These are phyloP conservation scores for Lophochroa leadbeateri DNA, from an alignment of 2,113 vertebrate genomes.

Conservation along the genomic window DNA sequence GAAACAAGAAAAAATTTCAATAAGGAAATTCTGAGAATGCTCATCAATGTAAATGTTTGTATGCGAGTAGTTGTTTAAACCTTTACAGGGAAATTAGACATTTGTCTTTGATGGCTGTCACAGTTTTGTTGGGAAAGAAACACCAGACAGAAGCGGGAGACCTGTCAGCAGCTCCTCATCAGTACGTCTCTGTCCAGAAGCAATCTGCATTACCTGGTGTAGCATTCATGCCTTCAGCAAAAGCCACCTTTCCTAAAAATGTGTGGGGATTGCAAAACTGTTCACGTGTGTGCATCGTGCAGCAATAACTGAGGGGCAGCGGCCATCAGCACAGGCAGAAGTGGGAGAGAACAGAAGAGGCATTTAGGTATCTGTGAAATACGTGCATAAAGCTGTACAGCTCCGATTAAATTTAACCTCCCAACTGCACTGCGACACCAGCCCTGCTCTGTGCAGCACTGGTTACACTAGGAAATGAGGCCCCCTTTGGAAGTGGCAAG, in stretches of 20 bases:
- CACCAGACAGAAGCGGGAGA: not conserved
- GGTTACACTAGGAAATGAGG: not conserved
- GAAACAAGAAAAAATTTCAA: not conserved
- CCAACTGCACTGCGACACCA: fast-evolving
- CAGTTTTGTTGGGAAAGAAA: not conserved
- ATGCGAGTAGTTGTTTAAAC: not conserved
- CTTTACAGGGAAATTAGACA: not conserved
- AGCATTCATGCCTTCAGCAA: not conserved
- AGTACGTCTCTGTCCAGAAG: not conserved
- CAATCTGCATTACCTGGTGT: not conserved
- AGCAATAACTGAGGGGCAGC: not conserved
- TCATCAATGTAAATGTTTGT: constrained; percentile 4
- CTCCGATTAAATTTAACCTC: not conserved
- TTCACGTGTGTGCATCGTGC: fast-evolving
- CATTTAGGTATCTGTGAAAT: not conserved
- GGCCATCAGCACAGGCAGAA: not conserved
- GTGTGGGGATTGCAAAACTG: fast-evolving
- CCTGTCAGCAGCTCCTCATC: not conserved
- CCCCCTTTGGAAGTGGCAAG: not conserved
- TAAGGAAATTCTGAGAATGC: not conserved
- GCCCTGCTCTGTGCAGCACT: fast-evolving
- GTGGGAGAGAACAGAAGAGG: not conserved
- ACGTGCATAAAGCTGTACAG: fast-evolving
- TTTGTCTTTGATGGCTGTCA: not conserved
- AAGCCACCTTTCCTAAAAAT: not conserved